Evolutionary conservation across 2,797 vertebrate genomes (phyloP).

Genomic region (Tolypeutes matacus): DNA sequence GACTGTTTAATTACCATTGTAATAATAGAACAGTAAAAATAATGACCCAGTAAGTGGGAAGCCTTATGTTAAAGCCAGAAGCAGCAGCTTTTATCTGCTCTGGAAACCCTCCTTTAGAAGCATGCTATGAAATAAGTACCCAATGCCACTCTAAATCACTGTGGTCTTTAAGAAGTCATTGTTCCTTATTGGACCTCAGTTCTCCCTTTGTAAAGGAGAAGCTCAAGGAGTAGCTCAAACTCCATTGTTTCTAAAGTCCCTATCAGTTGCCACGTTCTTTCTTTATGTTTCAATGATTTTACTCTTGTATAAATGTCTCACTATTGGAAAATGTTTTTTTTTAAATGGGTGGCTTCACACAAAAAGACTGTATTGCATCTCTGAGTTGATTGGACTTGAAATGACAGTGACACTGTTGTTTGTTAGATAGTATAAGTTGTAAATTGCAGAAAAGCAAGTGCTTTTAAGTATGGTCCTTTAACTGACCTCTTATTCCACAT

Average conservation of each 20-base stretch:
- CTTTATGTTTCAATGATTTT: neutral
- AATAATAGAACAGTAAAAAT: neutral
- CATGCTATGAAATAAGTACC: neutral
- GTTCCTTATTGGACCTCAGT: neutral
- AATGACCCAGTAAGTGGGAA: neutral
- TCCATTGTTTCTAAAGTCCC: neutral
- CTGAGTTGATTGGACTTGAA: neutral
- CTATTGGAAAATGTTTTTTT: neutral
- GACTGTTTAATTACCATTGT: neutral
- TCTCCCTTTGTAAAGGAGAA: neutral
- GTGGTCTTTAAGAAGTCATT: neutral
- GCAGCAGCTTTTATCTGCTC: neutral
- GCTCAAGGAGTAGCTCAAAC: neutral
- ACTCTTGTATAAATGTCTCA: neutral
- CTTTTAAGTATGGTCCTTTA: neutral
- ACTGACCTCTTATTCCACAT: neutral
- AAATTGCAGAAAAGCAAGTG: rapidly evolving
- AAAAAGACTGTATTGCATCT: neutral
- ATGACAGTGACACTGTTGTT: neutral
- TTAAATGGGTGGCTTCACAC: neutral
- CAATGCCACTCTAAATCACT: neutral
- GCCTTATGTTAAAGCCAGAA: neutral
- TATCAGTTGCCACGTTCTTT: neutral
- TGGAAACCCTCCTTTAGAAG: neutral
- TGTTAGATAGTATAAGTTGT: neutral